Evolutionary conservation across 2,888 invertebrate species (phyloP), one percentile per base, ranked within the genome.

Genomic region (Siphlonurus alternatus): DNA sequence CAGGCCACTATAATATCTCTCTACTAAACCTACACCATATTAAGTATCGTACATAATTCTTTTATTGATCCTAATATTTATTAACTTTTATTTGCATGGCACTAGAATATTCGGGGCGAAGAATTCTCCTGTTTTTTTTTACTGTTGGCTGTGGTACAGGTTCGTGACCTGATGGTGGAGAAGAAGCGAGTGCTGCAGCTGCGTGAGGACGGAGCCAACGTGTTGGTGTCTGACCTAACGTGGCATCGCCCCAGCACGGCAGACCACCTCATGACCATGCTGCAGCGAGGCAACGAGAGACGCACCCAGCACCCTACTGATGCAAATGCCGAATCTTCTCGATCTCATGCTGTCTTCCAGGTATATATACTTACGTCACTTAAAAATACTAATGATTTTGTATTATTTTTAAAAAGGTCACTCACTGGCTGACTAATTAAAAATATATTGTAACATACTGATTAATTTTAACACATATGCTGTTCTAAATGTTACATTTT

Each of bases 281-380:
- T 96, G 53, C 85, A 86, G 38, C 79, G 84, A 68, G 96, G 96
- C 0, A 96, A 96, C 72, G 83, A 81, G 66, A 89, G 92, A 73
- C 79, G 96, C 63, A 90, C 93, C 0, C 95, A 96, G 72, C 94
- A 95, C 76, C 93, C 95, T 0, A 96, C 95, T 0, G 95, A 96
- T 78, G 90, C 93, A 1, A 96, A 96, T 75, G 87, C 92, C 0
- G 94, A 95, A 73, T 94, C 94, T 66, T 95, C 94, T 2, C 81
- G 96, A 63, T 95, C 94, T 62, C 96, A 96, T 79, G 95, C 95
- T n/a, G 91, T 96, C 1, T 94, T 96, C 73, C 93, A 93, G 80
- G 88, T 88, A 72, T 66, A 61, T n/a, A 63, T 22, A 53, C 15
- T 1, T 5, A 51, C n/a, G 5, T 38, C 24, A 1, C 1, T 2